A percentile compares a stretch with the other conserved stretches of the same genome.
Evolutionary conservation across 2,797 vertebrate genomes (phyloP).

Genomic region (Protosalanx chinensis): DNA sequence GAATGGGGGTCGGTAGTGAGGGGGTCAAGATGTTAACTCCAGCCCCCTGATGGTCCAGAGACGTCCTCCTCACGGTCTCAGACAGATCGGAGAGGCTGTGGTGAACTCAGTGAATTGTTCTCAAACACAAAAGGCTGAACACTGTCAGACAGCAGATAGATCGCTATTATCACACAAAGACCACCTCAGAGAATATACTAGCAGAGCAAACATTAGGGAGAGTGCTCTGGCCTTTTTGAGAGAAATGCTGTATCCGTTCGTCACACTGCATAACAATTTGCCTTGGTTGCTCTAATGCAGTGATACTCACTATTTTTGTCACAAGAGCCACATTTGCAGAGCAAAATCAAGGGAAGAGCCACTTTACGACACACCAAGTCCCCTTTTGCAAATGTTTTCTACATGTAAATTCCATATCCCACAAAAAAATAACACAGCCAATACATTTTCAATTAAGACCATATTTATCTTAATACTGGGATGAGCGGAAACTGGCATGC

Average conservation of each 20-base stretch:
- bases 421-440: no score
- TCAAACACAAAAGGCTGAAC: neutral
- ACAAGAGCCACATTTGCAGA: no score
- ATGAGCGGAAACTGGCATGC: no score
- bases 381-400: no score
- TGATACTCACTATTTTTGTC: no score
- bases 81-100: neutral
- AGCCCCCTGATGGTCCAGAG: neutral
- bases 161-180: neutral
- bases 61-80: neutral
- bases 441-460: no score
- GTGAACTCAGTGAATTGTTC: neutral
- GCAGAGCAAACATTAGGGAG: neutral
- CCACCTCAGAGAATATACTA: neutral
- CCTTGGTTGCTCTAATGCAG: constrained; percentile 12
- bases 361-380: no score
- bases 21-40: neutral
- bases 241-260: neutral
- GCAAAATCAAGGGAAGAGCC: no score
- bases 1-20: neutral
- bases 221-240: neutral
- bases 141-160: constrained; percentile 2
- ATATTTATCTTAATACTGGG: no score
- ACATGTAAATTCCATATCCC: no score
- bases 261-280: neutral